These are phyloP conservation scores for Siphamia tubifer DNA, from an alignment of 2,113 vertebrate species.

Conservation along the genomic window DNA sequence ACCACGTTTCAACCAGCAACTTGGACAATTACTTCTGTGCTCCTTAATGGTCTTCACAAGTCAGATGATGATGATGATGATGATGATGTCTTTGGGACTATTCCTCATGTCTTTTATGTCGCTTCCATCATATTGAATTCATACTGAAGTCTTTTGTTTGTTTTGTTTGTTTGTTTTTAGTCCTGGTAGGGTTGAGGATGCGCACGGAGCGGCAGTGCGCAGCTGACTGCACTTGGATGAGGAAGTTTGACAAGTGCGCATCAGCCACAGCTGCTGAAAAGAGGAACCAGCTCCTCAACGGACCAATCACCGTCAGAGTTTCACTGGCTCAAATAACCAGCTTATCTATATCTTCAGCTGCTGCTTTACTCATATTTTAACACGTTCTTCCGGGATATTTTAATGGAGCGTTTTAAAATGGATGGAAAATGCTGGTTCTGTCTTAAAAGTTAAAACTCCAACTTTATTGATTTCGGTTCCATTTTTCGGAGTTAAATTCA, in stretches of 20 bases:
- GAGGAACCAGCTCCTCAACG: slow-evolving; percentile 40
- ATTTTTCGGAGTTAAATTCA: too few species aligned
- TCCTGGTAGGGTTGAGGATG: not conserved
- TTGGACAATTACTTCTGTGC: not conserved
- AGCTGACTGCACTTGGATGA: slow-evolving; percentile 20
- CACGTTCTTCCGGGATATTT: not conserved
- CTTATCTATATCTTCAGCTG: not conserved
- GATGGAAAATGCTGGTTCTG: not conserved
- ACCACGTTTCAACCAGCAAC: slow-evolving; percentile 22
- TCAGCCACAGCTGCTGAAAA: slow-evolving; percentile 17
- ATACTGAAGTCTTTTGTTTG: too few species aligned
- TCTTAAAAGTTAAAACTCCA: too few species aligned
- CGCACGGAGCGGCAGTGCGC: not conserved
- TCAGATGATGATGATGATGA: too few species aligned
- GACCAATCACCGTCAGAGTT: not conserved
- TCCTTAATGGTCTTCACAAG: not conserved
- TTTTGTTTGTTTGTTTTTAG: not conserved
- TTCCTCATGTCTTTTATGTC: slow-evolving; percentile 37
- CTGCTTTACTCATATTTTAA: too few species aligned
- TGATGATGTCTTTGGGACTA: not conserved
- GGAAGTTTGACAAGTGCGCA: slow-evolving; percentile 51
- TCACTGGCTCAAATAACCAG: not conserved
- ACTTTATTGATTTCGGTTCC: too few species aligned
- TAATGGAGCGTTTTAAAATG: too few species aligned
- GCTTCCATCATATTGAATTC: slow-evolving; percentile 27